These are phyloP conservation scores for Protonibea diacanthus DNA, from an alignment of 2,797 vertebrate genomes.

Conservation along the genomic window DNA sequence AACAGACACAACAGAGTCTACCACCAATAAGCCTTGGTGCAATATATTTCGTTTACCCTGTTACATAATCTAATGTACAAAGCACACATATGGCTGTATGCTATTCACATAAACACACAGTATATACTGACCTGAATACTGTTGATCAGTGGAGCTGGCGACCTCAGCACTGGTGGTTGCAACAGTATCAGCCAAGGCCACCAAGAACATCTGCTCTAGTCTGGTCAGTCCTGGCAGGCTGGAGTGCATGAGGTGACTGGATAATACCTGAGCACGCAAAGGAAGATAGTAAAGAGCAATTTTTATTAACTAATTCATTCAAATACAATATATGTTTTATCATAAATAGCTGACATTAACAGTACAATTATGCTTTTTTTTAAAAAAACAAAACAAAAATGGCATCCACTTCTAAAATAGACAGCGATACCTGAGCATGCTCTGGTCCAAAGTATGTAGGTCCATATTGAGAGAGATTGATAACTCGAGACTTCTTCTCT, in stretches of 20 bases:
- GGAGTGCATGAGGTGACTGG: constrained; percentile 98
- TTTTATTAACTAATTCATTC: not conserved
- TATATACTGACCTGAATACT: constrained; percentile 90
- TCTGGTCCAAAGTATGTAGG: constrained; percentile 97
- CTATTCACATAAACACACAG: not conserved
- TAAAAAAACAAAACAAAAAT: no score
- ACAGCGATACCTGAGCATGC: constrained; percentile 87
- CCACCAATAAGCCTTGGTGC: not conserved
- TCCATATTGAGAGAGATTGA: constrained; percentile 97
- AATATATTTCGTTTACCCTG: not conserved
- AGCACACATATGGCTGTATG: not conserved
- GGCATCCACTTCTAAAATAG: not conserved
- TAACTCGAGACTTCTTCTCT: constrained; percentile 94
- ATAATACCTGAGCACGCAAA: constrained; percentile 87
- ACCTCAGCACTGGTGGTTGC: constrained; percentile 97
- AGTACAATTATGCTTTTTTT: not conserved
- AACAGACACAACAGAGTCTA: not conserved
- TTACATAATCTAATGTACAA: not conserved
- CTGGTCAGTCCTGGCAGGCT: constrained; percentile 97
- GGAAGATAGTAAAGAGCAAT: not conserved
- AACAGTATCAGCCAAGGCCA: constrained; percentile 97
- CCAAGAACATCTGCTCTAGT: constrained; percentile 98
- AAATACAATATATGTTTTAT: not conserved
- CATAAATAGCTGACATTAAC: not conserved
- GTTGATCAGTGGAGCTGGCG: constrained; percentile 91